phyloP scores from a whole-genome alignment of 2,113 vertebrate species.

The Tychaedon coryphoeus region DNA sequence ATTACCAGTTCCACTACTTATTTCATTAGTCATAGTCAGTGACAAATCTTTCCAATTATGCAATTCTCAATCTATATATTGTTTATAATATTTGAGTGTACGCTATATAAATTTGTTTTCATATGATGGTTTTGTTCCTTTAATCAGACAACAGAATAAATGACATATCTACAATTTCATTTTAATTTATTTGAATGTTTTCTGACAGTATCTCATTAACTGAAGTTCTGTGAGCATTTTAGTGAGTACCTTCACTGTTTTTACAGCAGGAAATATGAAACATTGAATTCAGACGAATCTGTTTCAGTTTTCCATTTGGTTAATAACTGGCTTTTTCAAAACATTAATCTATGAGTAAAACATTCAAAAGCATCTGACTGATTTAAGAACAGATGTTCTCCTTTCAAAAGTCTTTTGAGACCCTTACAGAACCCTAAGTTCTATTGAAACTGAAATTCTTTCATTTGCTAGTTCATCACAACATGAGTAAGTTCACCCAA shows the following conservation, averaged over 20 bases:
- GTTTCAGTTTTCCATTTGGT: background rate
- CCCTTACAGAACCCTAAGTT: background rate
- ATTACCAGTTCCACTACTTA: background rate
- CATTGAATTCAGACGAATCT: background rate
- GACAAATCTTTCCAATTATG: background rate
- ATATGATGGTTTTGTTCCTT: background rate
- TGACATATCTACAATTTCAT: background rate
- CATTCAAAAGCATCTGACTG: background rate
- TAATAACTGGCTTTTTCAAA: background rate
- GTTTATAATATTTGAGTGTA: background rate
- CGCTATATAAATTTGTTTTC: background rate
- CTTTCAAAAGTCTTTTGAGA: slow-evolving; percentile 5
- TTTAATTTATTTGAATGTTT: background rate
- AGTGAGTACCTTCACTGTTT: background rate
- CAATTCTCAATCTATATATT: background rate
- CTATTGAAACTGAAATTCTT: background rate
- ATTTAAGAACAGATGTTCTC: background rate
- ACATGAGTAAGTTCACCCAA: background rate
- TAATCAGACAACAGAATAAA: background rate
- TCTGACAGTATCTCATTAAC: background rate
- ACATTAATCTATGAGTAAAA: background rate
- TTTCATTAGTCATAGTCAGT: background rate
- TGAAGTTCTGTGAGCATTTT: background rate
- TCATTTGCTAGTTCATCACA: background rate
- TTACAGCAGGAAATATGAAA: background rate